phyloP scores from a whole-genome alignment of 2,797 vertebrate genomes.

The Squalus acanthias region DNA sequence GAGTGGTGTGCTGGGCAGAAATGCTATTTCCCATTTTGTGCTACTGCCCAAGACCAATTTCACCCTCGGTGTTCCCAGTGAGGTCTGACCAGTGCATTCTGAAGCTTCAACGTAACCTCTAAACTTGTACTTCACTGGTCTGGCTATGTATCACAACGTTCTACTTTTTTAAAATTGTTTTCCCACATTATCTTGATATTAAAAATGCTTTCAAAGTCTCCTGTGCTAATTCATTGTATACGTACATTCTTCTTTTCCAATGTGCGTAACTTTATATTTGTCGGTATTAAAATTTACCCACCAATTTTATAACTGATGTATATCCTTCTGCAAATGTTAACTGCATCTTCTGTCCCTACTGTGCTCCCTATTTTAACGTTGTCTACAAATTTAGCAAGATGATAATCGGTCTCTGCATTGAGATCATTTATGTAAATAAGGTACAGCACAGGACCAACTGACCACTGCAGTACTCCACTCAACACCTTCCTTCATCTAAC shows the following conservation, averaged over 20 bases:
- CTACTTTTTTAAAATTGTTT: background rate
- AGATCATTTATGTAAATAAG: background rate
- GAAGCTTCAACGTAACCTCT: background rate
- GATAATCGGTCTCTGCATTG: background rate
- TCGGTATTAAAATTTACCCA: background rate
- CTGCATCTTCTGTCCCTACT: background rate
- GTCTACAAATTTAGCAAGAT: background rate
- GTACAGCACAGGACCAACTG: background rate
- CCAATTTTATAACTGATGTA: background rate
- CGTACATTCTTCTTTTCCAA: background rate
- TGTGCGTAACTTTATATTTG: background rate
- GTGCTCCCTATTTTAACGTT: background rate
- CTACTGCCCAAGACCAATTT: background rate
- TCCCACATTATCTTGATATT: background rate
- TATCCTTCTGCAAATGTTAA: background rate
- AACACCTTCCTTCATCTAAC: background rate
- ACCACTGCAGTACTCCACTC: background rate
- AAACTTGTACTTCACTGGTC: background rate
- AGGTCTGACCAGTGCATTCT: background rate
- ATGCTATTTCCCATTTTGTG: background rate
- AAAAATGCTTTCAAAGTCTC: background rate
- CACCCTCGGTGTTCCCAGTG: background rate
- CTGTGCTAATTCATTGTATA: background rate
- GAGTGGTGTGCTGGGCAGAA: background rate
- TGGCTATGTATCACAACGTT: background rate